Percentiles rank a stretch among this genome's conserved stretches.
These are phyloP conservation scores for Drosophila melanica DNA, from an alignment of 1,140 invertebrate genomes.

Conservation along the genomic window DNA sequence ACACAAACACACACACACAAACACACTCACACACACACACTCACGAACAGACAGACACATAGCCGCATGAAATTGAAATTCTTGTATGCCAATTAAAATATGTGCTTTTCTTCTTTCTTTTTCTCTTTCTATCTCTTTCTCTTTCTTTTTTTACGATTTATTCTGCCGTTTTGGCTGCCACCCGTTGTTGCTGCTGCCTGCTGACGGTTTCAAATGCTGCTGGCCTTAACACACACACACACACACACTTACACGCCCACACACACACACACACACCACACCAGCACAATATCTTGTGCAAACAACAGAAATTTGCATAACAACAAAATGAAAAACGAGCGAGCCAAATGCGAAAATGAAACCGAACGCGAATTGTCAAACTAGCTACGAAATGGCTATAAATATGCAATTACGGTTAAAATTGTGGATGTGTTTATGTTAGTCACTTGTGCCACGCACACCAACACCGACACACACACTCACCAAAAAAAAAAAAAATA, in stretches of 20 bases:
- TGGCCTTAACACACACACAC: slow-evolving; percentile 20
- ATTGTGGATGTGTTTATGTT: slow-evolving; percentile 42
- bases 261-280: slow-evolving; percentile 18
- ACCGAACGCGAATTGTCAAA: slow-evolving; percentile 59
- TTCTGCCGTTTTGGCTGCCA: slow-evolving; percentile 28
- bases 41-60: slow-evolving; percentile 22
- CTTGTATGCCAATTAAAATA: slow-evolving; percentile 73
- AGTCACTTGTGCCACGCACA: slow-evolving; percentile 24
- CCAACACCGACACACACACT: not conserved
- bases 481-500: not conserved
- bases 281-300: slow-evolving; percentile 10
- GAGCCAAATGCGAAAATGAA: slow-evolving; percentile 30
- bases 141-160: slow-evolving; percentile 27
- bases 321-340: slow-evolving; percentile 60
- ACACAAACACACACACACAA: slow-evolving; percentile 28
- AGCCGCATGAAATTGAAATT: slow-evolving; percentile 69
- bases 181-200: slow-evolving; percentile 22
- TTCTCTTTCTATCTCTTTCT: slow-evolving; percentile 42
- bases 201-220: slow-evolving; percentile 44
- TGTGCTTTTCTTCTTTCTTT: slow-evolving; percentile 58
- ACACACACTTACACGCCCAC: slow-evolving; percentile 20
- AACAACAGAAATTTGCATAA: slow-evolving; percentile 62
- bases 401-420: slow-evolving; percentile 62
- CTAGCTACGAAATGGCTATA: slow-evolving; percentile 39
- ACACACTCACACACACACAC: slow-evolving; percentile 44